phyloP scores from a whole-genome alignment of 2,888 invertebrate species.

The Himalopsyche kuldschensis region DNA sequence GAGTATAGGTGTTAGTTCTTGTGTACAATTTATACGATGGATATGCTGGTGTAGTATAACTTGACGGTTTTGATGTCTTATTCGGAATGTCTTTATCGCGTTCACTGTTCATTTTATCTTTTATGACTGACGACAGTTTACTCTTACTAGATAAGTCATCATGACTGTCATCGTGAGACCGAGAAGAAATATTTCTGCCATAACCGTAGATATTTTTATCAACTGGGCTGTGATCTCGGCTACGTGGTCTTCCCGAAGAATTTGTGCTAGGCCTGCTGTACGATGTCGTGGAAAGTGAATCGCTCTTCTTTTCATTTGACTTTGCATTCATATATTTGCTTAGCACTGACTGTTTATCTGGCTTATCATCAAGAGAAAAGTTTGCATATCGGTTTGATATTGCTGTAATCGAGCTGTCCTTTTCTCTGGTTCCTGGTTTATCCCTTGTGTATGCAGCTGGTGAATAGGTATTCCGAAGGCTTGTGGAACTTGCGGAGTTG shows the following conservation, averaged over 20 bases:
- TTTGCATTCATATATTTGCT: conserved; percentile 32
- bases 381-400: conserved; percentile 54
- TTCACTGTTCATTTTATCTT: conserved; percentile 49
- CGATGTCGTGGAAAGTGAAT: conserved; percentile 50
- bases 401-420: conserved; percentile 51
- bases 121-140: conserved; percentile 12
- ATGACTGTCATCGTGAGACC: conserved; percentile 4
- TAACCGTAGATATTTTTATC: conserved; percentile 51
- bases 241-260: conserved; percentile 49
- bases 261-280: conserved; percentile 56
- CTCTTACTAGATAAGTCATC: conserved; percentile 18
- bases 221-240: conserved; percentile 62
- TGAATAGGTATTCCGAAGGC: conserved; percentile 29
- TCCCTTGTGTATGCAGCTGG: conserved; percentile 44
- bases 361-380: conserved; percentile 42
- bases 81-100: conserved; percentile 57
- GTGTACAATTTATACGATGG: conserved; percentile 60
- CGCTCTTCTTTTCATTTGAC: conserved; percentile 40
- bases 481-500: conserved; percentile 14
- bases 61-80: conserved; percentile 59
- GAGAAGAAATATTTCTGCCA: conserved; percentile 45
- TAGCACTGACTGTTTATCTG: conserved; percentile 29
- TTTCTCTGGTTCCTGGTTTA: conserved; percentile 47
- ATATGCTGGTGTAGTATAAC: conserved; percentile 52
- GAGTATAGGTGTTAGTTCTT: conserved; percentile 43